Evolutionary conservation across 2,888 invertebrate genomes (phyloP).

Genomic region (Diaprepes abbreviatus): DNA sequence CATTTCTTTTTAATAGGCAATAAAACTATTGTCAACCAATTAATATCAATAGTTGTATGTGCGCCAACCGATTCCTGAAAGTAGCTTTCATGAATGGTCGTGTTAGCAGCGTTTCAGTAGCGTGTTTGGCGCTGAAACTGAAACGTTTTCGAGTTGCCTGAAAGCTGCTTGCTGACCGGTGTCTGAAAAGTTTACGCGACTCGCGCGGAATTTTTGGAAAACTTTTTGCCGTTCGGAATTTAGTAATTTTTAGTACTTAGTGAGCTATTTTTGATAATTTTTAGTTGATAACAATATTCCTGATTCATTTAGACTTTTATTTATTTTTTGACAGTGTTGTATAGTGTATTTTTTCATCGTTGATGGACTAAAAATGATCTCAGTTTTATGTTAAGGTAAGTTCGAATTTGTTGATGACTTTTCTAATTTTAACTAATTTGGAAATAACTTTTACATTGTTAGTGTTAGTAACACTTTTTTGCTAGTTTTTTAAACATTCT

Average conservation of each 20-base stretch:
- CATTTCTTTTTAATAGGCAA: no score
- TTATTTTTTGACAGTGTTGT: not conserved
- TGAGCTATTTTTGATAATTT: no score
- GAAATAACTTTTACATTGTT: no score
- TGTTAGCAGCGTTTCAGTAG: conserved; percentile 5
- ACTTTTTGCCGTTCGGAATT: not conserved
- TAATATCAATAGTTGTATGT: not conserved
- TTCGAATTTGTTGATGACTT: no score
- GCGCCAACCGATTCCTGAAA: conserved; percentile 1
- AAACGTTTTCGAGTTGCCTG: conserved; percentile 4
- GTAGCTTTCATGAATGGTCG: conserved; percentile 5
- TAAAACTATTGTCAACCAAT: not conserved
- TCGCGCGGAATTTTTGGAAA: conserved; percentile 1
- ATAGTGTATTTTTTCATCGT: not conserved
- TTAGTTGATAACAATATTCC: no score
- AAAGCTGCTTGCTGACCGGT: not conserved
- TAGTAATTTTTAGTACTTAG: not conserved
- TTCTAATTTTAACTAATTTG: not conserved
- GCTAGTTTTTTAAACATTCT: no score
- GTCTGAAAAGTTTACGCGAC: conserved; percentile 3
- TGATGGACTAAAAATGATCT: not conserved
- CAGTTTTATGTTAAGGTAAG: not conserved
- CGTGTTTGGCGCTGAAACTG: conserved; percentile 8
- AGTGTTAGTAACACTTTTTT: no score
- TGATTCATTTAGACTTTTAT: no score